A percentile compares a stretch with the other conserved stretches of the same genome.
phyloP scores from a whole-genome alignment of 2,797 vertebrate species.

The Dallia pectoralis region DNA sequence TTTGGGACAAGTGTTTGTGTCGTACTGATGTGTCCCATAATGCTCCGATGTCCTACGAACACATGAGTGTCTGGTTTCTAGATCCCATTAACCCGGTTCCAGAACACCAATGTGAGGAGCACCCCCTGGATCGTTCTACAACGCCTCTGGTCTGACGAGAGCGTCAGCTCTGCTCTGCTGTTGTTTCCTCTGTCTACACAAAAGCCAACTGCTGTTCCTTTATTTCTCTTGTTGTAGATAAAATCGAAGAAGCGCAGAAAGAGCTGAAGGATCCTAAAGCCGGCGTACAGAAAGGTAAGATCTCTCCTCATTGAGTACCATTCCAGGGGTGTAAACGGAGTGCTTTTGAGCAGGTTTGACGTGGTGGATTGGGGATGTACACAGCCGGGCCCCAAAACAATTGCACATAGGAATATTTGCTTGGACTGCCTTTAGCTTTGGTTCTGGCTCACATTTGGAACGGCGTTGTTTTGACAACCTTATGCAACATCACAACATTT shows the following conservation, averaged over 20 bases:
- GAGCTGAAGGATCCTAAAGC: slow-evolving; percentile 90
- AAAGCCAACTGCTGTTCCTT: slow-evolving; percentile 40
- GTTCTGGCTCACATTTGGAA: no score
- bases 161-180: slow-evolving; percentile 12
- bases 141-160: slow-evolving; percentile 22
- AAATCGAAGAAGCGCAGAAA: slow-evolving; percentile 99
- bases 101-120: slow-evolving; percentile 53
- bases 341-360: background rate
- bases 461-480: no score
- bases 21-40: slow-evolving; percentile 55
- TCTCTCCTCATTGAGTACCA: background rate
- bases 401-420: no score
- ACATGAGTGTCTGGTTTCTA: slow-evolving; percentile 64
- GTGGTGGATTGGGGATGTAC: no score
- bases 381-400: no score
- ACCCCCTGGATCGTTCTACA: slow-evolving; percentile 47
- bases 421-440: no score
- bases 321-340: slow-evolving; percentile 2
- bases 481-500: no score
- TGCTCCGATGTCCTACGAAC: slow-evolving; percentile 42
- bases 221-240: slow-evolving; percentile 82
- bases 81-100: slow-evolving; percentile 41
- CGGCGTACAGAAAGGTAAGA: slow-evolving; percentile 86
- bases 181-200: slow-evolving; percentile 19
- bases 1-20: background rate